Conservation (phyloP, 2,113 vertebrate species). For the rat (Rattus norvegicus) region DNA sequence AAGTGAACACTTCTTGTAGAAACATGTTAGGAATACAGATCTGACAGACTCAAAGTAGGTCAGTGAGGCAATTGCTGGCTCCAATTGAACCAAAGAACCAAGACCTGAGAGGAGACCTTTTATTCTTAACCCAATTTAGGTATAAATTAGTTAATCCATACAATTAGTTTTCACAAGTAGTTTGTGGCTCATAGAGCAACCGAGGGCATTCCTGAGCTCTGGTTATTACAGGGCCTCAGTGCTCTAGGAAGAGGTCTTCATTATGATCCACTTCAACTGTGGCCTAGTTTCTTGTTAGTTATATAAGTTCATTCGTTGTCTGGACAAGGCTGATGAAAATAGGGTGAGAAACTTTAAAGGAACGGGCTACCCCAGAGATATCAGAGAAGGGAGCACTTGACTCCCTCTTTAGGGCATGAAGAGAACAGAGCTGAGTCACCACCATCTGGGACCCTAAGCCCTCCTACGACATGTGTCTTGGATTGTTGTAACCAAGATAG, state of each 20-base stretch:
- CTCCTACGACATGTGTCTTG: background rate
- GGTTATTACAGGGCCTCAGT: background rate
- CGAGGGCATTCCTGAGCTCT: background rate
- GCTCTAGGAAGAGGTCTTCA: background rate
- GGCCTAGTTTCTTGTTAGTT: background rate
- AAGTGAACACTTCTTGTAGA: background rate
- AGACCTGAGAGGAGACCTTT: background rate
- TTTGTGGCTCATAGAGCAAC: background rate
- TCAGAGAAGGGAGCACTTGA: background rate
- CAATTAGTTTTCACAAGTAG: constrained; percentile 27
- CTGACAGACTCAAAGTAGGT: background rate
- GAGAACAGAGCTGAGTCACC: background rate
- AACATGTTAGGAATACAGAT: background rate
- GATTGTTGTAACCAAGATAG: background rate
- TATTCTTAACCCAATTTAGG: background rate
- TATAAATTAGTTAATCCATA: background rate
- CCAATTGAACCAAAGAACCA: background rate
- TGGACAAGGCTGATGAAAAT: background rate
- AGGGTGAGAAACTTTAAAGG: background rate
- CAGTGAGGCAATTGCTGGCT: constrained; percentile 24
- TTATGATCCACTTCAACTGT: constrained; percentile 12
- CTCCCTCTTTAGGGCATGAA: background rate
- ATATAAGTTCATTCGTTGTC: background rate
- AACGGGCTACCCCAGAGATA: background rate
- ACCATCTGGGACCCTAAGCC: background rate